Conservation (phyloP, 2,113 vertebrate genomes). For the Zosterops borbonicus region DNA sequence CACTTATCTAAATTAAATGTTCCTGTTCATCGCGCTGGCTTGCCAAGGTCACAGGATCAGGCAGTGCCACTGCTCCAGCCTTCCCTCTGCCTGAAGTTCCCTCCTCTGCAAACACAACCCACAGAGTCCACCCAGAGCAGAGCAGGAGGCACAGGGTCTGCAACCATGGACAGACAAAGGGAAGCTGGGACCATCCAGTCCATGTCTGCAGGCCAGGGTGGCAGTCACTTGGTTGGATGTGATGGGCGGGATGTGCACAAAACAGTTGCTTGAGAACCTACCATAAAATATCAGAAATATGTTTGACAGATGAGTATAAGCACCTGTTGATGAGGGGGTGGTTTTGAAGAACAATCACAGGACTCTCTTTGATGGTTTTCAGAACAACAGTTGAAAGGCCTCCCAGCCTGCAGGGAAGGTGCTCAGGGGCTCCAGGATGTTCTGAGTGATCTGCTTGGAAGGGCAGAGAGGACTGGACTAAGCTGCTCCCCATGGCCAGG, state of each 20-base stretch:
- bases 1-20: slow-evolving; percentile 60
- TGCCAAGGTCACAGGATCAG: background rate
- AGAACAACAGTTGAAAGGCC: background rate
- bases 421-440: background rate
- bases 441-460: background rate
- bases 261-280: background rate
- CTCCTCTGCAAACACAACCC: accelerated
- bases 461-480: background rate
- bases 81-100: background rate
- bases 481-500: background rate
- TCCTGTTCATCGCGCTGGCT: background rate
- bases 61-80: background rate
- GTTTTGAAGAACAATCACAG: background rate
- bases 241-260: background rate
- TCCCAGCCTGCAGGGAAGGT: background rate
- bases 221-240: accelerated
- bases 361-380: background rate
- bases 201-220: background rate
- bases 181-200: background rate
- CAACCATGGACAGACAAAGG: background rate
- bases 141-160: background rate
- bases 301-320: background rate
- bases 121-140: background rate
- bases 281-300: background rate
- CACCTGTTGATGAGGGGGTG: background rate